Conservation (phyloP, 2,113 vertebrate genomes). For the Ammodytes marinus region DNA sequence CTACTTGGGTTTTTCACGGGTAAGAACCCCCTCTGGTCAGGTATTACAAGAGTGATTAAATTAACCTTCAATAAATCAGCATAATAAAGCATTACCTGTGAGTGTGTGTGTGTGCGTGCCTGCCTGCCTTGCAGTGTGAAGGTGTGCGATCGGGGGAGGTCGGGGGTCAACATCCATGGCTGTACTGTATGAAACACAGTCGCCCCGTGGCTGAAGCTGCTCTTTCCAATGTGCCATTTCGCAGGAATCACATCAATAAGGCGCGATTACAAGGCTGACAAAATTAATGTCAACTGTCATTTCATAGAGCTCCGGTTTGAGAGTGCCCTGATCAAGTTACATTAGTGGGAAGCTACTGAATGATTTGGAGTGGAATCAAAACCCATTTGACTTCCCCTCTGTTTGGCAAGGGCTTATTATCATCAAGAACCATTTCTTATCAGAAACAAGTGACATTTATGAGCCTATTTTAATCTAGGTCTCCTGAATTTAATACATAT, state of each 20-base stretch:
- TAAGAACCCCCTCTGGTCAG: conserved; percentile 78
- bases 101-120: conserved; percentile 54
- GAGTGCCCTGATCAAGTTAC: conserved; percentile 82
- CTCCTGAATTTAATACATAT: conserved; percentile 43
- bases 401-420: conserved; percentile 73
- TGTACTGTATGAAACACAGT: conserved; percentile 55
- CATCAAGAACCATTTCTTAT: conserved; percentile 52
- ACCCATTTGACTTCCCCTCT: conserved; percentile 78
- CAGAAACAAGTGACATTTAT: conserved; percentile 66
- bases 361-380: conserved; percentile 81
- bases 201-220: conserved; percentile 75
- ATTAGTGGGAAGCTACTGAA: conserved; percentile 79
- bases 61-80: conserved; percentile 81
- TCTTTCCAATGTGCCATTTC: conserved; percentile 77
- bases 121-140: conserved; percentile 38
- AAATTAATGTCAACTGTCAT: conserved; percentile 83
- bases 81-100: conserved; percentile 74
- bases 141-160: conserved; percentile 64
- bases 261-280: conserved; percentile 83
- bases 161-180: conserved; percentile 62
- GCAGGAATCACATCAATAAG: conserved; percentile 84
- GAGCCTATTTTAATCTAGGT: conserved; percentile 50
- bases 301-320: conserved; percentile 76
- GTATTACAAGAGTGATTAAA: conserved; percentile 80
- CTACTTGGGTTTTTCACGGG: conserved; percentile 69